Percentiles rank a stretch among this genome's conserved stretches.
phyloP scores from a whole-genome alignment of 2,797 vertebrate species.

The Telmatherina bonti region DNA sequence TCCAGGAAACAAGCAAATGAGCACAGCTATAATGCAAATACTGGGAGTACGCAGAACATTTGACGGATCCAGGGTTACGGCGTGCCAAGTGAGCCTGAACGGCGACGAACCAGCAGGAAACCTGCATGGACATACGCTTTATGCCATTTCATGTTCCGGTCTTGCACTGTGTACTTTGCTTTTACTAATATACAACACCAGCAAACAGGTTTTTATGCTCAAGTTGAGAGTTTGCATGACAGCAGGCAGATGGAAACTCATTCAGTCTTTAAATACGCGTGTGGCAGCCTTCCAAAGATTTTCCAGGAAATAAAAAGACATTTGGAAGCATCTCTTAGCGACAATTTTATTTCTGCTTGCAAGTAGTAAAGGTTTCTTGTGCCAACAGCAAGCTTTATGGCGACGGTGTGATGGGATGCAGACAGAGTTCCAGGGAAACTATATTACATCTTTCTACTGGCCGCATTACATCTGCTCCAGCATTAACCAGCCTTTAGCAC shows the following conservation, averaged over 20 bases:
- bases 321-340: not conserved
- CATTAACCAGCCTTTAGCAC: constrained; percentile 21
- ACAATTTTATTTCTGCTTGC: not conserved
- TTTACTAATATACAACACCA: not conserved
- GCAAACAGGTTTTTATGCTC: constrained; percentile 10
- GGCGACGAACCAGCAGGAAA: too few species aligned
- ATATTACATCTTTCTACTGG: not conserved
- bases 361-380: not conserved
- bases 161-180: too few species aligned
- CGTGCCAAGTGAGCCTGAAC: too few species aligned
- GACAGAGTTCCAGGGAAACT: not conserved
- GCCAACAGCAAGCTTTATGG: constrained; percentile 1
- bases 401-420: constrained; percentile 4
- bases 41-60: too few species aligned
- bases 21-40: too few species aligned
- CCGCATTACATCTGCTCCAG: not conserved
- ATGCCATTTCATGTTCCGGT: too few species aligned
- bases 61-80: too few species aligned
- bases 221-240: constrained; percentile 12
- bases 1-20: too few species aligned
- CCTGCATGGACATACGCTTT: too few species aligned
- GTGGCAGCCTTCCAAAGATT: constrained; percentile 20
- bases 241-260: constrained; percentile 12
- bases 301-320: constrained; percentile 21
- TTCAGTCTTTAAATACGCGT: constrained; percentile 11